Conservation (phyloP, 2,797 vertebrate species). For the Monodelphis domestica region DNA sequence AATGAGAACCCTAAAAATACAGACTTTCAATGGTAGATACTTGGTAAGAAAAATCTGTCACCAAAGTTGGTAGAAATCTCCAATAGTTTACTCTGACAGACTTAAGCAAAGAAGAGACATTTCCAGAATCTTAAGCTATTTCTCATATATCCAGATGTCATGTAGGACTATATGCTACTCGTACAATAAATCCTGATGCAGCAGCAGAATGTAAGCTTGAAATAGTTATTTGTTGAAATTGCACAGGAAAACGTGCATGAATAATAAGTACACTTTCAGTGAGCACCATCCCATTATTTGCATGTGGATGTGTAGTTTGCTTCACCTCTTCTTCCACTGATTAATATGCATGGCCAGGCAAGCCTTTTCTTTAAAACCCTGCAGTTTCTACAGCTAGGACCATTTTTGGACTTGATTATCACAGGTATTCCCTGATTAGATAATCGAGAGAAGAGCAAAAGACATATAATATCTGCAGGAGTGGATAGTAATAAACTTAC, state of each 20-base stretch:
- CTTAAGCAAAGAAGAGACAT: not conserved
- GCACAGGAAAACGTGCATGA: not conserved
- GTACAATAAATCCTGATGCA: slow-evolving; percentile 42
- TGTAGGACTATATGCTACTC: not conserved
- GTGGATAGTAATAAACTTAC: slow-evolving; percentile 12
- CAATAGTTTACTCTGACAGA: slow-evolving; percentile 34
- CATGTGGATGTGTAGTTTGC: not conserved
- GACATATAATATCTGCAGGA: slow-evolving; percentile 2
- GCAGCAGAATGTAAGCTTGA: not conserved
- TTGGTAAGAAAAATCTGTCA: slow-evolving; percentile 25
- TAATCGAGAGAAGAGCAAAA: slow-evolving; percentile 26
- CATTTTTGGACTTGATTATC: not conserved
- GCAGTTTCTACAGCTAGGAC: slow-evolving; percentile 37
- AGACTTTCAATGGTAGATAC: not conserved
- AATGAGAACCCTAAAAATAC: not conserved
- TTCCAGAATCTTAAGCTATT: slow-evolving; percentile 7
- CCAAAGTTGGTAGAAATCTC: slow-evolving; percentile 44
- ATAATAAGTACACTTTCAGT: not conserved
- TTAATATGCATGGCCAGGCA: slow-evolving; percentile 1
- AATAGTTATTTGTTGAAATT: slow-evolving; percentile 49
- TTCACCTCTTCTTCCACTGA: not conserved
- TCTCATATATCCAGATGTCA: slow-evolving; percentile 33
- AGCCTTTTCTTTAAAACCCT: slow-evolving; percentile 13
- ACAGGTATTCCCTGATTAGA: not conserved
- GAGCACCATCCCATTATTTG: slow-evolving; percentile 23